Conservation (phyloP, 2,113 vertebrate genomes). For the Anas platyrhynchos region DNA sequence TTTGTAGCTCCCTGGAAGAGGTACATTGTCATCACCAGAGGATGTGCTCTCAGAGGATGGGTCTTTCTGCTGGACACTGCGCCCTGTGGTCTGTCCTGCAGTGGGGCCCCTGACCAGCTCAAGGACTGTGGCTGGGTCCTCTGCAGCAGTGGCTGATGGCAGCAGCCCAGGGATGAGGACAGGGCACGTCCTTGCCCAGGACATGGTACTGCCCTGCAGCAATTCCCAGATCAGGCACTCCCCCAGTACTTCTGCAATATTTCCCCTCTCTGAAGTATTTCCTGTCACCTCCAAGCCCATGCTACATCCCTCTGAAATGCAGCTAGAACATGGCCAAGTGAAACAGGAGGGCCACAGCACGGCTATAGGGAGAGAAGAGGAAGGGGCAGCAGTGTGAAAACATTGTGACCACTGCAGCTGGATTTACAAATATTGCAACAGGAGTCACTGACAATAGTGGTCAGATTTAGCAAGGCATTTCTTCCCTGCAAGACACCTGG, state of each 20-base stretch:
- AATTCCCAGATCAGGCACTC: not conserved
- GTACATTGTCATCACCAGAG: fast-evolving
- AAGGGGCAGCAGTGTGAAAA: fast-evolving
- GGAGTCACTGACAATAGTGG: not conserved
- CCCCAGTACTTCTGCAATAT: no score
- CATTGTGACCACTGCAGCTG: not conserved
- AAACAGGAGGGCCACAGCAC: fast-evolving
- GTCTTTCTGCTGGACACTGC: not conserved
- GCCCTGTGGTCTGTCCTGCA: no score
- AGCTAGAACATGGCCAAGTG: not conserved
- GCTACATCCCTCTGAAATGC: not conserved
- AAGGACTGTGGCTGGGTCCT: not conserved
- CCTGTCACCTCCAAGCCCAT: fast-evolving
- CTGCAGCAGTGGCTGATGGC: not conserved
- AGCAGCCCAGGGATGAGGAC: not conserved
- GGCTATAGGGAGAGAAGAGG: not conserved
- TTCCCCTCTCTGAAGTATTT: no score
- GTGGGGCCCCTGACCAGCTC: fast-evolving
- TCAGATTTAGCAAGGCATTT: not conserved
- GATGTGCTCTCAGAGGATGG: fast-evolving
- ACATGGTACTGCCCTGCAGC: not conserved
- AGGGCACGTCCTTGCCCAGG: not conserved
- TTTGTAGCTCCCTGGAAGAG: not conserved
- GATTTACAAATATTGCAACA: fast-evolving
- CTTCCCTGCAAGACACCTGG: not conserved